A percentile compares a stretch with the other conserved stretches of the same genome.
Conservation (phyloP, 2,797 vertebrate genomes). For the Ambastaia sidthimunki region DNA sequence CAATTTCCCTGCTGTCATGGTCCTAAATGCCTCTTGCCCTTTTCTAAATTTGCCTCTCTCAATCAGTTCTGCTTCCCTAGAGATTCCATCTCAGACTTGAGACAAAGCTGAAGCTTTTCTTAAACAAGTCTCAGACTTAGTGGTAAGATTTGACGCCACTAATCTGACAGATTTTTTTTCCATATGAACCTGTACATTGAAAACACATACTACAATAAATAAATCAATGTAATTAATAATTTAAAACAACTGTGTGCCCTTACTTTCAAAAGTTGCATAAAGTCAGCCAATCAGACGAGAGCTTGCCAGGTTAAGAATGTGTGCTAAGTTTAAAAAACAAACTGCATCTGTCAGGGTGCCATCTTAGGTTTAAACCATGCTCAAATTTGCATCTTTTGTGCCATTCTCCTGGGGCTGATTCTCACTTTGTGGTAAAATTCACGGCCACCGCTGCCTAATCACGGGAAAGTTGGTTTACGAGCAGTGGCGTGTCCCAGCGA, state of each 20-base stretch:
- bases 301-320: background rate
- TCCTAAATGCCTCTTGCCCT: slow-evolving; percentile 52
- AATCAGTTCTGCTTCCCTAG: slow-evolving; percentile 13
- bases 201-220: background rate
- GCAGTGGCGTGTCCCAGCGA: slow-evolving; percentile 58
- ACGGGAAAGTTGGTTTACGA: slow-evolving; percentile 64
- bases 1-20: slow-evolving; percentile 56
- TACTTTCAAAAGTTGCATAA: background rate
- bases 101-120: background rate
- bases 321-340: background rate
- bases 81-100: background rate
- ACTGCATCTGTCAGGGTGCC: no score
- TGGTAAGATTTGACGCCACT: background rate
- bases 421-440: background rate
- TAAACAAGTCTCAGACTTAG: background rate
- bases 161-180: background rate
- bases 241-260: no score
- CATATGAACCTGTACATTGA: background rate
- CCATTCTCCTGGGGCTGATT: background rate
- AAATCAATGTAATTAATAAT: no score
- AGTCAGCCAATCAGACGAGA: background rate
- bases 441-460: slow-evolving; percentile 53
- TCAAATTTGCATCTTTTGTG: background rate
- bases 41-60: slow-evolving; percentile 11
- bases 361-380: background rate